Conservation (phyloP, 2,888 invertebrate genomes). For the Phytoseiulus persimilis region DNA sequence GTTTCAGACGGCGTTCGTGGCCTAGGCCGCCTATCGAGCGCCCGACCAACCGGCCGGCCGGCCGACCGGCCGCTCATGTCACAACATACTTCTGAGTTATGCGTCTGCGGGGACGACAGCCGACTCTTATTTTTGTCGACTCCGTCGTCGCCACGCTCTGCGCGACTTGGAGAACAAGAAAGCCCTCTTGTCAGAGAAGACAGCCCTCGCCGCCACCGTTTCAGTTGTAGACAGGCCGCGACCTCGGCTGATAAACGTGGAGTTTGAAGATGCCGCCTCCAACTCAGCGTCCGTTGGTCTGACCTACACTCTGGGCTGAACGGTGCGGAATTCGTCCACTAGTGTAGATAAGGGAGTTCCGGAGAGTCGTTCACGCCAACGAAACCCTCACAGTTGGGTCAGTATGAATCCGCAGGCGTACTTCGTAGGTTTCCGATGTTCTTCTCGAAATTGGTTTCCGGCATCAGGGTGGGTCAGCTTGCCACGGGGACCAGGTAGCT, state of each 20-base stretch:
- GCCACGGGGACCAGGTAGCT: background rate
- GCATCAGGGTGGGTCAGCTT: background rate
- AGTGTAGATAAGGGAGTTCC: no score
- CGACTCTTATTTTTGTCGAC: constrained; percentile 5
- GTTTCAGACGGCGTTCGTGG: background rate
- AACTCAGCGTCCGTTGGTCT: background rate
- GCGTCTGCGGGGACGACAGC: background rate
- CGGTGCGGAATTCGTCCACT: no score
- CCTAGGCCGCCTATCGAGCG: background rate
- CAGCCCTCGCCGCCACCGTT: background rate
- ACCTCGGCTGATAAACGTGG: background rate
- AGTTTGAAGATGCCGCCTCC: background rate
- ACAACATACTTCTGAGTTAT: background rate
- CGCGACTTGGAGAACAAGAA: background rate
- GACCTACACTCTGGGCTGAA: no score
- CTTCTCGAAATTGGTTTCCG: background rate
- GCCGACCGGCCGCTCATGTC: background rate
- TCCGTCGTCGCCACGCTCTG: background rate
- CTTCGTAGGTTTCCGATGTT: background rate
- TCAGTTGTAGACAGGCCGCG: background rate
- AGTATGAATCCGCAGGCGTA: background rate
- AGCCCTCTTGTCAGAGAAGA: background rate
- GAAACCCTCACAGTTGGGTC: no score
- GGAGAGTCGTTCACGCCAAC: no score
- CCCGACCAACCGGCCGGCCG: background rate